phyloP scores from a whole-genome alignment of 2,888 invertebrate genomes.

The Leptopilina drosophilae region DNA sequence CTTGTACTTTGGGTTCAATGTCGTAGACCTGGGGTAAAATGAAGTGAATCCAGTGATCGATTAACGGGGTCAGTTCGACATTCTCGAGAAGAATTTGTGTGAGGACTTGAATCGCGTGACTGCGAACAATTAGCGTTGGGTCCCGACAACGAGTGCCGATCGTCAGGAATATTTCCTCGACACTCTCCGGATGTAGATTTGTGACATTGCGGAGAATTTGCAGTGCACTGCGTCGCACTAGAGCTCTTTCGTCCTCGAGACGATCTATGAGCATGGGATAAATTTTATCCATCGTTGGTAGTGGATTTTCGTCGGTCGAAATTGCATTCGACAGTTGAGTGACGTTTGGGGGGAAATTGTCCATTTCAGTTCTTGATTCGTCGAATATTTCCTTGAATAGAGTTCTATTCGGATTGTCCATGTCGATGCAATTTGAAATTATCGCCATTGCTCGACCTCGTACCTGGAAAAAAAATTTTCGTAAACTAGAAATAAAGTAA shows the following conservation, averaged over 20 bases:
- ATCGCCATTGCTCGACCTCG: slow-evolving; percentile 81
- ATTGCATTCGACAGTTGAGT: slow-evolving; percentile 61
- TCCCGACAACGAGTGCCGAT: slow-evolving; percentile 76
- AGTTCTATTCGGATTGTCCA: slow-evolving; percentile 69
- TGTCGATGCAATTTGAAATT: slow-evolving; percentile 76
- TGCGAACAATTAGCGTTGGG: slow-evolving; percentile 77
- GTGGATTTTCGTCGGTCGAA: slow-evolving; percentile 58
- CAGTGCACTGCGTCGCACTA: slow-evolving; percentile 76
- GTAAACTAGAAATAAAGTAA: neutral
- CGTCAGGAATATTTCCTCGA: slow-evolving; percentile 56
- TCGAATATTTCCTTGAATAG: slow-evolving; percentile 59
- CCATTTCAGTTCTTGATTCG: slow-evolving; percentile 39
- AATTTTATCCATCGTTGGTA: slow-evolving; percentile 70
- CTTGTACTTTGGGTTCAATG: slow-evolving; percentile 79
- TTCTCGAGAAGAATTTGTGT: slow-evolving; percentile 77
- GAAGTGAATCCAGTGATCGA: slow-evolving; percentile 75
- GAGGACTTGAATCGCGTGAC: slow-evolving; percentile 77
- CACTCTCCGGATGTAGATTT: slow-evolving; percentile 55
- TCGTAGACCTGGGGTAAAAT: slow-evolving; percentile 80
- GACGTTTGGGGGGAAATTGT: slow-evolving; percentile 60
- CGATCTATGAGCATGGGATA: slow-evolving; percentile 75
- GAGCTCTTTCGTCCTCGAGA: slow-evolving; percentile 79
- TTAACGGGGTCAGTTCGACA: slow-evolving; percentile 73
- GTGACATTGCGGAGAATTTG: slow-evolving; percentile 66
- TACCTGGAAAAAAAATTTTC: slow-evolving; percentile 19